Conservation (phyloP, 2,113 vertebrate genomes). For the Odontesthes bonariensis region DNA sequence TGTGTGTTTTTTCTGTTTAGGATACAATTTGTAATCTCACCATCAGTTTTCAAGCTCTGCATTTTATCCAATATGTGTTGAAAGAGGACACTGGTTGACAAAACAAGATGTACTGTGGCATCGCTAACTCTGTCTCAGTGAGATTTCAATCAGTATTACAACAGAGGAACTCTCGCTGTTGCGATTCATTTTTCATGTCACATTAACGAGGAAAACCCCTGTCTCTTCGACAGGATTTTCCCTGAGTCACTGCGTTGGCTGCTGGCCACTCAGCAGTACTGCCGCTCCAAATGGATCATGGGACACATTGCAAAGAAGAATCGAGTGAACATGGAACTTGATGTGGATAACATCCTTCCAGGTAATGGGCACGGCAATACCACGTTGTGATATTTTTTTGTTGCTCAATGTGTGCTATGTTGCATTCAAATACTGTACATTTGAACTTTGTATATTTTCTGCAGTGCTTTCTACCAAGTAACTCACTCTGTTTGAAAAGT, state of each 20-base stretch:
- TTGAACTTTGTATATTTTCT: not conserved
- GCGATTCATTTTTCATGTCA: slow-evolving; percentile 22
- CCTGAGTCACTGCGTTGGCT: slow-evolving; percentile 97
- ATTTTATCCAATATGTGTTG: not conserved
- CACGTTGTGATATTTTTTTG: too few species aligned
- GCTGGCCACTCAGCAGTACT: slow-evolving; percentile 94
- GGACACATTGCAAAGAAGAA: slow-evolving; percentile 90
- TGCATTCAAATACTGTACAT: too few species aligned
- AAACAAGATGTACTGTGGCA: slow-evolving; percentile 1
- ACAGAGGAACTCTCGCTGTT: slow-evolving; percentile 4
- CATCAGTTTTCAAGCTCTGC: not conserved
- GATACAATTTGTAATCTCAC: not conserved
- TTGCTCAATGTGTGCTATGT: not conserved
- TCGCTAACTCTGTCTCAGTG: not conserved
- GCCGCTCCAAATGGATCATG: slow-evolving; percentile 90
- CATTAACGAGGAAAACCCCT: slow-evolving; percentile 44
- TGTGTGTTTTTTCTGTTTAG: not conserved
- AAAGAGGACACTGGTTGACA: not conserved
- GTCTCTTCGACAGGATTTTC: slow-evolving; percentile 86
- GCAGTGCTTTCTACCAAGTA: not conserved
- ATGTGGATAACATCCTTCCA: slow-evolving; percentile 88
- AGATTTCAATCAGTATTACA: slow-evolving; percentile 14
- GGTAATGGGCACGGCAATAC: slow-evolving; percentile 75
- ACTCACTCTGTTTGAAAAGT: not conserved
- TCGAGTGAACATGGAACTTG: slow-evolving; percentile 81